Conservation (phyloP, 1,140 invertebrate species). For the Olivierus martensii region DNA sequence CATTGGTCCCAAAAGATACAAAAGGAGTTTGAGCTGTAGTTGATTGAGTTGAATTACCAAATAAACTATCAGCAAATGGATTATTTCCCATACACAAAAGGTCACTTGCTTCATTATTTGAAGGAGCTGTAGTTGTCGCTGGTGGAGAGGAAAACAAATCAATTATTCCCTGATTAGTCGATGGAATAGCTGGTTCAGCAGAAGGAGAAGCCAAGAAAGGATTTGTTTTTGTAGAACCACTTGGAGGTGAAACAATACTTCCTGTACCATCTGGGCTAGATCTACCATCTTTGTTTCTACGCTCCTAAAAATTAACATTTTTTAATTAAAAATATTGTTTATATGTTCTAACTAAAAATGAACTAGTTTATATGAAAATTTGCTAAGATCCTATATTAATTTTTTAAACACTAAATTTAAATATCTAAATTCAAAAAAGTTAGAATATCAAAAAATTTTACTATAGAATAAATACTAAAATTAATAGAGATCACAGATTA, state of each 20-base stretch:
- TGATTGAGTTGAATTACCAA: slow-evolving; percentile 36
- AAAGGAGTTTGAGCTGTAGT: slow-evolving; percentile 5
- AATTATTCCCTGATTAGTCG: slow-evolving; percentile 16
- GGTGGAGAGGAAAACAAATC: slow-evolving; percentile 27
- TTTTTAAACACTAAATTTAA: too few relatives aligned
- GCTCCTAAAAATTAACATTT: slow-evolving; percentile 17
- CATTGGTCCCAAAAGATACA: slow-evolving; percentile 14
- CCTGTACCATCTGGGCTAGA: too few relatives aligned
- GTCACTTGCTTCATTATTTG: slow-evolving; percentile 51
- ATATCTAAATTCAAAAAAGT: too few relatives aligned
- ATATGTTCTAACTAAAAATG: too few relatives aligned
- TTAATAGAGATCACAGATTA: too few relatives aligned
- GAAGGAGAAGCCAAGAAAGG: slow-evolving; percentile 54
- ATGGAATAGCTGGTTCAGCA: slow-evolving; percentile 14
- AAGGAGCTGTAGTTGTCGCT: slow-evolving; percentile 18
- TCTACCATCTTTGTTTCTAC: slow-evolving; percentile 14
- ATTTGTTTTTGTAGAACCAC: slow-evolving; percentile 56
- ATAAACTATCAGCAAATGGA: slow-evolving; percentile 73
- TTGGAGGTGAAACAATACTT: slow-evolving; percentile 20
- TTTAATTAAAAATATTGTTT: too few relatives aligned
- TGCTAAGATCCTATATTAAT: too few relatives aligned
- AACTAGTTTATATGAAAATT: too few relatives aligned
- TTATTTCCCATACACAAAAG: slow-evolving; percentile 74
- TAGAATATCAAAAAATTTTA: too few relatives aligned
- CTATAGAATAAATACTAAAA: too few relatives aligned